Base-by-base conservation (phyloP, 2,797 vertebrate species). In the Molothrus ater region DNA sequence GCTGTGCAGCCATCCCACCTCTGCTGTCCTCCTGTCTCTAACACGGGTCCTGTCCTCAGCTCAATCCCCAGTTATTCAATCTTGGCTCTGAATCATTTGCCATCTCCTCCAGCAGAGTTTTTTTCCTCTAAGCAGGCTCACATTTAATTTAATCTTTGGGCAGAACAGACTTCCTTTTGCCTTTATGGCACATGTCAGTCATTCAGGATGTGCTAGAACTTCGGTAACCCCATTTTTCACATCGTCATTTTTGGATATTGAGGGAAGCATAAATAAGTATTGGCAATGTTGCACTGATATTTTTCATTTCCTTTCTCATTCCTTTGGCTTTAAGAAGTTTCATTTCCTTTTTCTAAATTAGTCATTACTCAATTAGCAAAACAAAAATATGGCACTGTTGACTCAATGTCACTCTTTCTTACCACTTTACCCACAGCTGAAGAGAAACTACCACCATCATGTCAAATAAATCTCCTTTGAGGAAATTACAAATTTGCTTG, bases 291-390 rank as follows among this genome's bases (percentile, higher is more conserved):
- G 31, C 47, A 86, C 0, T 53, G 66, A 63, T 45, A 50, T 31
- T 68, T 88, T 80, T 65, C 4, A 21, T 70, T 86, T 85, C 34
- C 71, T 89, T 80, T 80, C 48, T 69, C 25, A 65, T 75, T 85
- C 24, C 76, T 89, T 61, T 73, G 71, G 16, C 31, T 86, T 81
- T 66, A 42, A 65, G 63, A 90, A 90, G 40, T 57, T 40, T 73
- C 36, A 66, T 60, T 92, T 84, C 60, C 56, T 76, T 91, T 87
- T 94, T n/a, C 48, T 73, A 63, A 59, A 90, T 82, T 60, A 86
- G 36, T 84, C 59, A 88, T 64, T 81, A 70, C 5, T 84, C 48
- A 79, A 85, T 73, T 60, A 79, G 54, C 31, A 3, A 9, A 93
- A 86, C 13, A 63, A 84, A 89, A 94, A 70, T 16, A 50, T 3